Evolutionary conservation across 2,113 vertebrate species (phyloP).

Genomic region (Pristiophorus japonicus): DNA sequence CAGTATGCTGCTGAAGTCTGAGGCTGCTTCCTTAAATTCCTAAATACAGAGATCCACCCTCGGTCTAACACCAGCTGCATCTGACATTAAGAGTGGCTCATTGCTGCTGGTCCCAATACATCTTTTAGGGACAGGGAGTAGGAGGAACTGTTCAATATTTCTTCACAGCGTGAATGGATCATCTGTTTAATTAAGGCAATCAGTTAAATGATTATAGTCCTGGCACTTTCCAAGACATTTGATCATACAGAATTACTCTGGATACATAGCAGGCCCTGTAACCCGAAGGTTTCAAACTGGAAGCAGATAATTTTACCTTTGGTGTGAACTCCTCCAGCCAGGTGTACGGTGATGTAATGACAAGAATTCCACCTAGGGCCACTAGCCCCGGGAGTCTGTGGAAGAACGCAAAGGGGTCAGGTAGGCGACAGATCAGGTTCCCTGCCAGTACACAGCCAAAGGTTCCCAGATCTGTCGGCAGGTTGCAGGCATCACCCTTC

Average conservation of each 20-base stretch:
- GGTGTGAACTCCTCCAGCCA: slow-evolving; percentile 35
- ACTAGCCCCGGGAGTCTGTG: slow-evolving; percentile 1
- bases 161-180: no score
- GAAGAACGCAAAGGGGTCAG: slow-evolving; percentile 29
- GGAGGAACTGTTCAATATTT: background rate
- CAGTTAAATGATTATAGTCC: background rate
- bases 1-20: background rate
- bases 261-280: background rate
- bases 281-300: background rate
- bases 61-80: background rate
- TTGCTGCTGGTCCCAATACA: background rate
- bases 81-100: background rate
- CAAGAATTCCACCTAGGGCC: slow-evolving; percentile 33
- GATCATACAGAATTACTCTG: background rate
- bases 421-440: slow-evolving; percentile 33
- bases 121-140: background rate
- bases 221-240: background rate
- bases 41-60: background rate
- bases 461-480: background rate
- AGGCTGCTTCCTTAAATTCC: background rate
- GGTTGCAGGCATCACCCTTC: slow-evolving; percentile 14
- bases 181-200: background rate
- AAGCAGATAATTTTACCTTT: slow-evolving; percentile 21
- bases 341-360: slow-evolving; percentile 32
- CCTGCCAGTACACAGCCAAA: slow-evolving; percentile 33